Evolutionary conservation across 2,113 vertebrate genomes (phyloP).

Genomic region (Diphyllodes magnificus): DNA sequence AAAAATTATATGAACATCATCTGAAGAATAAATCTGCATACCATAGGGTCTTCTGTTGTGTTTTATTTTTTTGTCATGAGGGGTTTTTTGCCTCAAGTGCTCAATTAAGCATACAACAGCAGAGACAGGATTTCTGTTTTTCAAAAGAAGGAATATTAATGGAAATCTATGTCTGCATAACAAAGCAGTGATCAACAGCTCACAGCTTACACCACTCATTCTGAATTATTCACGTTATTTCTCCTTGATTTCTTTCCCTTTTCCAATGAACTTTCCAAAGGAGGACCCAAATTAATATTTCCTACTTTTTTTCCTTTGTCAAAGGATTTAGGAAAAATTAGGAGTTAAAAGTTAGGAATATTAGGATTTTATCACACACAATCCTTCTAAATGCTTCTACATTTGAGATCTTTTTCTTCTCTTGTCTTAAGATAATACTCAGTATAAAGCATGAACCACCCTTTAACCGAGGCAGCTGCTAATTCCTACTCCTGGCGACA

Average conservation of each 20-base stretch:
- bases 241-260: neutral
- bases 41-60: neutral
- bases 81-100: neutral
- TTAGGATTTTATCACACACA: neutral
- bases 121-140: slow-evolving; percentile 13
- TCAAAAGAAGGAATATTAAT: slow-evolving; percentile 1
- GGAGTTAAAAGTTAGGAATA: neutral
- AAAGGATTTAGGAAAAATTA: neutral
- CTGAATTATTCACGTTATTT: neutral
- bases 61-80: neutral
- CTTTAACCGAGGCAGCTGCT: neutral
- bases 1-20: neutral
- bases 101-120: slow-evolving; percentile 23
- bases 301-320: neutral
- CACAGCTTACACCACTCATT: neutral
- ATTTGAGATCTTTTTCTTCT: neutral
- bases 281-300: neutral
- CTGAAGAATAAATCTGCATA: neutral
- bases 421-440: neutral
- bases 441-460: neutral
- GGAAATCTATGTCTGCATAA: neutral
- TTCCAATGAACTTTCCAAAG: neutral
- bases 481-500: neutral
- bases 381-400: neutral
- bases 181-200: neutral